Conservation (phyloP, 2,113 vertebrate species). For the Fregata magnificens region DNA sequence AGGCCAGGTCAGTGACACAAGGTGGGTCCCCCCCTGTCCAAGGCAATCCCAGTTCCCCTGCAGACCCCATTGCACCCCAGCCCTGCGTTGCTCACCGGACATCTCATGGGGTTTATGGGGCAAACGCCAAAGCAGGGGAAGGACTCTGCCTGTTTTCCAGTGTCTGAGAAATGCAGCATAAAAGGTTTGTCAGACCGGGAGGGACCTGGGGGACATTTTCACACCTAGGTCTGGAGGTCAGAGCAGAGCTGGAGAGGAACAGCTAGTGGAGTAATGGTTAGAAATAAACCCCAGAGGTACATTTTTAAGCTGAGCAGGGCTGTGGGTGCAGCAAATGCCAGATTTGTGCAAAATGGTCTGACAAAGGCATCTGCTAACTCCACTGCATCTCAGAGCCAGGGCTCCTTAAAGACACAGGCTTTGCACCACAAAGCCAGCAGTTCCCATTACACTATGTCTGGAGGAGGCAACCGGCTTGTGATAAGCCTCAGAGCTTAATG, state of each 20-base stretch:
- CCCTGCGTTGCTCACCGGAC: not conserved
- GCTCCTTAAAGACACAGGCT: conserved; percentile 38
- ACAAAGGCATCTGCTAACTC: conserved; percentile 2
- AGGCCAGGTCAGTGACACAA: not conserved
- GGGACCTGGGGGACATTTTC: not conserved
- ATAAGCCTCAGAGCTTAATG: not conserved
- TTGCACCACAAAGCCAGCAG: not conserved
- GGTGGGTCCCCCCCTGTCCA: not conserved
- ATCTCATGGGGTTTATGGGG: not conserved
- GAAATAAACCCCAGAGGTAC: not conserved
- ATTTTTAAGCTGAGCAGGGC: not conserved
- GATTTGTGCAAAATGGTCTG: not conserved
- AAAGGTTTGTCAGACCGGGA: not conserved
- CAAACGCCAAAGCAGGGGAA: not conserved
- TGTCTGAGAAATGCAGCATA: not conserved
- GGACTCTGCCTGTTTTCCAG: not conserved
- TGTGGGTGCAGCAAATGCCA: not conserved
- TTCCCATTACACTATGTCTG: not conserved
- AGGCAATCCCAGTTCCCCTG: not conserved
- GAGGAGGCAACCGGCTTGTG: not conserved
- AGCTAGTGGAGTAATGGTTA: rapidly evolving
- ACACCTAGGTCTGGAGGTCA: not conserved
- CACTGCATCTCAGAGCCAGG: not conserved
- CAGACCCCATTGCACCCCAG: not conserved
- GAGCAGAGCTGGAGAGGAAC: not conserved